Conservation (phyloP, 2,888 invertebrate genomes). For the Oeneis ivallda region DNA sequence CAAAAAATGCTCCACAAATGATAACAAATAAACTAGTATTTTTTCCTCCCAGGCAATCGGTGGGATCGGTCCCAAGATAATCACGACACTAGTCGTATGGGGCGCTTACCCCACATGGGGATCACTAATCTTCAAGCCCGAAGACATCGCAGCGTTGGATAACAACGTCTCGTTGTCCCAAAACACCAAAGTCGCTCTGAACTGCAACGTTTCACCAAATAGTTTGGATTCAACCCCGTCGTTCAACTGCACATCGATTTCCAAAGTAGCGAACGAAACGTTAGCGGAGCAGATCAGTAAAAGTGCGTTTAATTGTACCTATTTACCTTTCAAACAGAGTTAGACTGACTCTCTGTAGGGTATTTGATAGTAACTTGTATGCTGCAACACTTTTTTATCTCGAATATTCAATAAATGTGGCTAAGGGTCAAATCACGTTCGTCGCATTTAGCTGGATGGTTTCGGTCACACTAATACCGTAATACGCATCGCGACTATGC, state of each 20-base stretch:
- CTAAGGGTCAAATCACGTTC: too few relatives aligned
- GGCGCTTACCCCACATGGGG: constrained; percentile 89
- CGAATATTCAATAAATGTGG: too few relatives aligned
- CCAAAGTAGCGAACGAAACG: constrained; percentile 30
- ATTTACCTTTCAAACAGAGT: constrained; percentile 45
- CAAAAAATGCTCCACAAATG: too few relatives aligned
- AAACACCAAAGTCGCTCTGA: constrained; percentile 39
- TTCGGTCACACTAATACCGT: too few relatives aligned
- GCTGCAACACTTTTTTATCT: too few relatives aligned
- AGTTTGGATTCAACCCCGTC: constrained; percentile 38
- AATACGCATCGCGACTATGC: too few relatives aligned
- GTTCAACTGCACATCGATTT: constrained; percentile 51
- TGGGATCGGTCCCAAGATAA: constrained; percentile 89
- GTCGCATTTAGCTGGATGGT: too few relatives aligned
- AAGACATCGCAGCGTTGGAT: constrained; percentile 40
- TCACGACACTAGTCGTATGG: constrained; percentile 87
- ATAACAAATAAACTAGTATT: not conserved
- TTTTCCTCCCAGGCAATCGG: constrained; percentile 82
- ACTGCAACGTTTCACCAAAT: constrained; percentile 46
- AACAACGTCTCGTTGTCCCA: constrained; percentile 17
- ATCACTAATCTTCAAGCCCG: constrained; percentile 80
- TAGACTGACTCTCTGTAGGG: constrained; percentile 7
- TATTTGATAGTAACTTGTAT: too few relatives aligned
- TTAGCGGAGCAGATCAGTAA: constrained; percentile 42
- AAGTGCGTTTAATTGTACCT: constrained; percentile 54